phyloP scores from a whole-genome alignment of 2,113 vertebrate genomes.

The Tragelaphus imberbis region DNA sequence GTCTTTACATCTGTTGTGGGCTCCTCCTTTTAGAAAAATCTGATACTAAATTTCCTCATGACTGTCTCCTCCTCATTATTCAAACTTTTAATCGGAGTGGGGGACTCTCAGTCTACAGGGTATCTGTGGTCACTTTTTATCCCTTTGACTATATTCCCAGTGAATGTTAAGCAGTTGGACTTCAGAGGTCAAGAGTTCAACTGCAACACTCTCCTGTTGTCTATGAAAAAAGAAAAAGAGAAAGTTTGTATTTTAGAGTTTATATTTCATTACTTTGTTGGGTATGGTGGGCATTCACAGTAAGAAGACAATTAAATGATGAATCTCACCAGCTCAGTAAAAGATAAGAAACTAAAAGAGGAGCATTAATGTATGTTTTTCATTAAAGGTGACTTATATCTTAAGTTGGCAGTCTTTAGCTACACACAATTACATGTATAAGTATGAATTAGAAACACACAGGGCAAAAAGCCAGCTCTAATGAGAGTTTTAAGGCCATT shows the following conservation, averaged over 20 bases:
- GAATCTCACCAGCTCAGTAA: neutral
- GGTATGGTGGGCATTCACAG: neutral
- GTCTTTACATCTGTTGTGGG: neutral
- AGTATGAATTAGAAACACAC: neutral
- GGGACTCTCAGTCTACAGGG: neutral
- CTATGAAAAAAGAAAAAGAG: neutral
- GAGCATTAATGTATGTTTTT: neutral
- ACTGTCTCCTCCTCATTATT: neutral
- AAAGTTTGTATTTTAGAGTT: neutral
- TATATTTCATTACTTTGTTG: neutral
- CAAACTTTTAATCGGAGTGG: neutral
- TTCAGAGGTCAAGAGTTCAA: neutral
- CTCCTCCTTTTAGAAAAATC: neutral
- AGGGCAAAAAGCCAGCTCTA: neutral
- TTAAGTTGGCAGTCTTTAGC: neutral
- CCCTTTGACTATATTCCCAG: neutral
- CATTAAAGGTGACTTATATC: neutral
- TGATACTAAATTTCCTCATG: neutral
- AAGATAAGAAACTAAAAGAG: neutral
- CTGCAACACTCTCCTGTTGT: fast-evolving
- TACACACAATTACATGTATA: neutral
- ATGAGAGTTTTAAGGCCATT: neutral
- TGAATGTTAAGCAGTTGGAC: neutral
- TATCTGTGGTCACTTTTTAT: neutral
- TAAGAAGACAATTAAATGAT: fast-evolving